phyloP scores from a whole-genome alignment of 2,113 vertebrate species.

The Oncorhynchus mykiss region DNA sequence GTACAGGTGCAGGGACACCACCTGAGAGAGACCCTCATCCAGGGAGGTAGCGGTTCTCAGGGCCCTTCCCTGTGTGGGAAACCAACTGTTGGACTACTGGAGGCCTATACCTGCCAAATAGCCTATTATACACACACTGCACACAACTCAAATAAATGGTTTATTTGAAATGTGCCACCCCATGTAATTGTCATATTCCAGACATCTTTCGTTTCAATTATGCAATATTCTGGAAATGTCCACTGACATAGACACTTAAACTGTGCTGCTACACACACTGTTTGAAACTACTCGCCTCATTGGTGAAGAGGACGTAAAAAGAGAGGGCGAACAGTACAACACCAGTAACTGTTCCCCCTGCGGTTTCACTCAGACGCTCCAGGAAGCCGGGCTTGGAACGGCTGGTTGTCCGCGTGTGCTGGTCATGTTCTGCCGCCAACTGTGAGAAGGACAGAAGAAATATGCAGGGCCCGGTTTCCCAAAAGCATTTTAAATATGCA shows the following conservation, averaged over 20 bases:
- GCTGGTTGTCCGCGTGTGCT: conserved; percentile 74
- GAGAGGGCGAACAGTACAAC: conserved; percentile 82
- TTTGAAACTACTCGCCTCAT: conserved; percentile 80
- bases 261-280: not conserved
- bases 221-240: too few relatives aligned
- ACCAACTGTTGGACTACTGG: too few relatives aligned
- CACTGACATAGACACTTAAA: not conserved
- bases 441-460: conserved; percentile 27
- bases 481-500: not conserved
- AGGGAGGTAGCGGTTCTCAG: conserved; percentile 81
- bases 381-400: conserved; percentile 85
- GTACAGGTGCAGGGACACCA: conserved; percentile 75
- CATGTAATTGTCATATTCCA: too few relatives aligned
- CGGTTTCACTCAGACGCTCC: conserved; percentile 87
- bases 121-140: too few relatives aligned
- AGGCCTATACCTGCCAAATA: too few relatives aligned
- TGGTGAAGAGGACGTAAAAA: conserved; percentile 92
- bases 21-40: conserved; percentile 87
- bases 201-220: too few relatives aligned
- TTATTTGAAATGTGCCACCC: too few relatives aligned
- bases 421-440: conserved; percentile 51
- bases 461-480: not conserved
- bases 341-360: conserved; percentile 84
- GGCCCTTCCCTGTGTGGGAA: conserved; percentile 80
- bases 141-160: too few relatives aligned